A percentile compares a stretch with the other conserved stretches of the same genome.
Evolutionary conservation across 2,113 vertebrate genomes (phyloP).

Genomic region (Phyllostomus hastatus): DNA sequence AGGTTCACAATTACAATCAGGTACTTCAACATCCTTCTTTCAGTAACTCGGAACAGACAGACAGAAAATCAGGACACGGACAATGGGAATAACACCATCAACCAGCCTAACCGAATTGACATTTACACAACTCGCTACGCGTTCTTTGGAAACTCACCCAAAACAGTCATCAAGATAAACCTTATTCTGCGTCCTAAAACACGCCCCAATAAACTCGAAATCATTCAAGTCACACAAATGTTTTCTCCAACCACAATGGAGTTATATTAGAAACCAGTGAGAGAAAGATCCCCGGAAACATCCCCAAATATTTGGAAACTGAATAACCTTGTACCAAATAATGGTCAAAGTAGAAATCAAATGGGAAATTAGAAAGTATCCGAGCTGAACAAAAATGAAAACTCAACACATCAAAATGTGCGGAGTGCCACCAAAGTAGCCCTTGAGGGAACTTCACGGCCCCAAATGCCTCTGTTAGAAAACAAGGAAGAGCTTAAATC

Average conservation of each 20-base stretch:
- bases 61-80: background rate
- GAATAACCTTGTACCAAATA: background rate
- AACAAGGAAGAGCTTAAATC: background rate
- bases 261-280: background rate
- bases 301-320: background rate
- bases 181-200: background rate
- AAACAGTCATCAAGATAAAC: background rate
- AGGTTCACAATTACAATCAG: background rate
- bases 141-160: background rate
- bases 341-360: background rate
- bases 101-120: too few relatives aligned
- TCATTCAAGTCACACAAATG: background rate
- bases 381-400: background rate
- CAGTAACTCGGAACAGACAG: background rate
- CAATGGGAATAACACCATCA: background rate
- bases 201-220: background rate
- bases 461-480: background rate
- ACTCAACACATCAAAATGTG: background rate
- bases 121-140: background rate
- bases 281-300: background rate
- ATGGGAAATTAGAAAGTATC: background rate
- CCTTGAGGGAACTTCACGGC: background rate
- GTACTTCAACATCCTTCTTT: background rate
- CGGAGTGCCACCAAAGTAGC: rapidly evolving
- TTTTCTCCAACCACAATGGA: background rate